These are phyloP conservation scores for Salminus brasiliensis DNA, from an alignment of 2,113 vertebrate species.

Conservation along the genomic window DNA sequence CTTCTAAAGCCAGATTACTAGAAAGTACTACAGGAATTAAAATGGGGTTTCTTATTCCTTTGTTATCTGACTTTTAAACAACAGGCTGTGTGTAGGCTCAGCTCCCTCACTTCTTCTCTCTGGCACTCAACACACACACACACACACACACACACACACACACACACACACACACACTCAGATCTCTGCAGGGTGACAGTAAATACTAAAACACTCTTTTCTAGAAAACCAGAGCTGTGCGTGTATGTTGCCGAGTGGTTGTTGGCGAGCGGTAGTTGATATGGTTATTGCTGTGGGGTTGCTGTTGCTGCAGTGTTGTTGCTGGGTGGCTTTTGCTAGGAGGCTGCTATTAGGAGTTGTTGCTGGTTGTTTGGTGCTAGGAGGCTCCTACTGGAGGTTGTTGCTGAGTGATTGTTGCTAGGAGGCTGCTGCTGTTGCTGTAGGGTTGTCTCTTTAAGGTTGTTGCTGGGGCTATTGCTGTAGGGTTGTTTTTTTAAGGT, in stretches of 20 bases:
- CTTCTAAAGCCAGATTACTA: neutral
- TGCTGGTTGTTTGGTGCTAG: neutral
- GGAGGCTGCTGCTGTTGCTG: neutral
- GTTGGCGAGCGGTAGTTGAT: neutral
- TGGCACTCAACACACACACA: neutral
- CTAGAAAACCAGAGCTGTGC: neutral
- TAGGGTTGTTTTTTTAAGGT: neutral
- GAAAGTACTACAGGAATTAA: neutral
- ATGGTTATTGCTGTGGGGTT: neutral
- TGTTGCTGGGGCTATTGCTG: neutral
- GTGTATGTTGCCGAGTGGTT: neutral
- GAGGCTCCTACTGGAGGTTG: neutral
- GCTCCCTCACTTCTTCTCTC: neutral
- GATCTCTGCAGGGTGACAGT: neutral
- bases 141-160: neutral
- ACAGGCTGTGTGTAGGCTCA: neutral
- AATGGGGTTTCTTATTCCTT: neutral
- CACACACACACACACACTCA: neutral
- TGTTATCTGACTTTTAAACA: neutral
- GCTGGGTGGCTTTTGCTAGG: neutral
- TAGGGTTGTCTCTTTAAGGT: too few relatives aligned
- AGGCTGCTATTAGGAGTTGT: neutral
- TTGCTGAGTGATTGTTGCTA: neutral
- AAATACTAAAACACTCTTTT: neutral
- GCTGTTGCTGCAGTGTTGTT: neutral